A percentile compares a stretch with the other conserved stretches of the same genome.
Evolutionary conservation across 2,113 vertebrate genomes (phyloP).

Genomic region (Taxidea taxus): DNA sequence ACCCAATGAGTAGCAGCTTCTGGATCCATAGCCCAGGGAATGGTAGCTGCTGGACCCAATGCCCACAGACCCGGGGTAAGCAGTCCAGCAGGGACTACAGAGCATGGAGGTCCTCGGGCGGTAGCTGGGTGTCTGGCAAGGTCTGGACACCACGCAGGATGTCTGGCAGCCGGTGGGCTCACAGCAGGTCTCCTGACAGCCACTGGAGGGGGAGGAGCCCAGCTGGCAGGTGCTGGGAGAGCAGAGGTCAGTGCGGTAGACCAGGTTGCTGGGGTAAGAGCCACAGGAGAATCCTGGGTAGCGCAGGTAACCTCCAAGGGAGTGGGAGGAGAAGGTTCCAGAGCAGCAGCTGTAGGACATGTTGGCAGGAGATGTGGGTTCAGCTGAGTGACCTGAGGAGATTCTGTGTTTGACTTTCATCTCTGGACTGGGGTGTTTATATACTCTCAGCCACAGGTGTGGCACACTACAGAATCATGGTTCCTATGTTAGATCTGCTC

Average conservation of each 20-base stretch:
- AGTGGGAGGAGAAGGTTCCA: background rate
- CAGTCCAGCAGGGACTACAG: background rate
- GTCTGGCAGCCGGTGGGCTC: background rate
- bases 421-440: background rate
- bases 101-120: rapidly evolving
- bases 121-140: background rate
- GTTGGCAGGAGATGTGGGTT: background rate
- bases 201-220: background rate
- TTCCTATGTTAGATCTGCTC: background rate
- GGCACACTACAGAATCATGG: background rate
- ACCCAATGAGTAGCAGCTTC: background rate
- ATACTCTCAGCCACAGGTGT: background rate
- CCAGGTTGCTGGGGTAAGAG: background rate
- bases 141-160: background rate
- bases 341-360: slow-evolving; percentile 17
- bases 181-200: background rate
- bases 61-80: background rate
- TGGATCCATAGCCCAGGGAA: background rate
- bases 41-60: background rate
- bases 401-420: background rate
- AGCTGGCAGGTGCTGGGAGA: background rate
- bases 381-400: background rate
- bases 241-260: background rate
- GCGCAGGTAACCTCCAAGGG: background rate
- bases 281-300: background rate